Percentiles rank a stretch among this genome's conserved stretches.
Evolutionary conservation across 2,888 invertebrate genomes (phyloP).

Genomic region (Nezara viridula): DNA sequence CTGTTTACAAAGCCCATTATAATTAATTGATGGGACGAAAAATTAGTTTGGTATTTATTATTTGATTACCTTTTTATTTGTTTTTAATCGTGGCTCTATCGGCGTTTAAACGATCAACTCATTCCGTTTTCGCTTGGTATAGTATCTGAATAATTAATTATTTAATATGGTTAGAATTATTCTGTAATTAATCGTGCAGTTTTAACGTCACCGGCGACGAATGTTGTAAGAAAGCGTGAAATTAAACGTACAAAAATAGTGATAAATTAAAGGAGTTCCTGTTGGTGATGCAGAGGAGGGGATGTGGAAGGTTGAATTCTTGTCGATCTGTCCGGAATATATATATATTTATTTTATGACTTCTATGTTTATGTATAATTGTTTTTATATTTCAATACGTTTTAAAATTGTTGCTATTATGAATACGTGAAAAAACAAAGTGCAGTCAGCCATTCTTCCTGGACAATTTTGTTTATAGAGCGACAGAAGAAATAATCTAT

Average conservation of each 20-base stretch:
- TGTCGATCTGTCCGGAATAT: background rate
- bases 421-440: too few relatives aligned
- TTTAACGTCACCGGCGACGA: background rate
- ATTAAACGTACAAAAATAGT: constrained; percentile 3
- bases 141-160: background rate
- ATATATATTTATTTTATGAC: background rate
- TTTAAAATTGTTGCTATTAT: too few relatives aligned
- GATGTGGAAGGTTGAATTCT: background rate
- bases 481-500: too few relatives aligned
- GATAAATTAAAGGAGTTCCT: background rate
- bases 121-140: too few relatives aligned
- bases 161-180: too few relatives aligned
- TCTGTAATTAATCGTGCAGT: background rate
- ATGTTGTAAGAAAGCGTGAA: constrained; percentile 4
- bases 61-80: too few relatives aligned
- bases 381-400: too few relatives aligned
- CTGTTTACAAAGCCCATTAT: too few relatives aligned
- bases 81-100: too few relatives aligned
- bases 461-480: too few relatives aligned
- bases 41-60: too few relatives aligned
- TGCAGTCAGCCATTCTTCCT: too few relatives aligned
- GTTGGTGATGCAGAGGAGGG: background rate
- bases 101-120: background rate
- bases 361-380: background rate
- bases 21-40: background rate